Percentiles rank a stretch among this genome's conserved stretches.
phyloP scores from a whole-genome alignment of 2,797 vertebrate species.

The Spinus olivaceus region DNA sequence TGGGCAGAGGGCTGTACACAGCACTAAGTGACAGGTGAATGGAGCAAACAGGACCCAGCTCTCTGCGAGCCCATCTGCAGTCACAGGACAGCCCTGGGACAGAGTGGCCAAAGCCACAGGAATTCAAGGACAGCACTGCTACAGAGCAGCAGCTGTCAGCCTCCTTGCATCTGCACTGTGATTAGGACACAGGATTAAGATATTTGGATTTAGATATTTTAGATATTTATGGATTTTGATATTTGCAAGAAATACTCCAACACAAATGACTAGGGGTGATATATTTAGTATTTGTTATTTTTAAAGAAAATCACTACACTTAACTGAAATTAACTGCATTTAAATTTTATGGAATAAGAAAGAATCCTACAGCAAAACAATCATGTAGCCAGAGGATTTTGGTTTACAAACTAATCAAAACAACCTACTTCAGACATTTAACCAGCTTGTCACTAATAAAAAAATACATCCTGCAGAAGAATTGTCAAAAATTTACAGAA shows the following conservation, averaged over 20 bases:
- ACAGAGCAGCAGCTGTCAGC: neutral
- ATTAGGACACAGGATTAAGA: neutral
- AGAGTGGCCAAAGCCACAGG: neutral
- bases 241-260: neutral
- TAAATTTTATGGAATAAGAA: neutral
- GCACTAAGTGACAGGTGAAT: neutral
- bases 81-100: neutral
- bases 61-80: neutral
- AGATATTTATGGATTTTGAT: neutral
- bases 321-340: neutral
- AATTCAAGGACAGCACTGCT: neutral
- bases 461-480: neutral
- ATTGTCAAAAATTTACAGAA: neutral
- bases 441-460: neutral
- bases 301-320: neutral
- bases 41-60: neutral
- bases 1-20: neutral
- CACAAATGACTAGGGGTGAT: neutral
- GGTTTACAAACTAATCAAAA: neutral
- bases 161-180: neutral
- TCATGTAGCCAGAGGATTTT: neutral
- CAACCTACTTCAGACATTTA: neutral
- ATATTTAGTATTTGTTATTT: neutral
- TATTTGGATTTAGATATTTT: neutral
- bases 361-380: constrained; percentile 18